Evolutionary conservation across 2,888 invertebrate genomes (phyloP).

Genomic region (Epinotia nisella): DNA sequence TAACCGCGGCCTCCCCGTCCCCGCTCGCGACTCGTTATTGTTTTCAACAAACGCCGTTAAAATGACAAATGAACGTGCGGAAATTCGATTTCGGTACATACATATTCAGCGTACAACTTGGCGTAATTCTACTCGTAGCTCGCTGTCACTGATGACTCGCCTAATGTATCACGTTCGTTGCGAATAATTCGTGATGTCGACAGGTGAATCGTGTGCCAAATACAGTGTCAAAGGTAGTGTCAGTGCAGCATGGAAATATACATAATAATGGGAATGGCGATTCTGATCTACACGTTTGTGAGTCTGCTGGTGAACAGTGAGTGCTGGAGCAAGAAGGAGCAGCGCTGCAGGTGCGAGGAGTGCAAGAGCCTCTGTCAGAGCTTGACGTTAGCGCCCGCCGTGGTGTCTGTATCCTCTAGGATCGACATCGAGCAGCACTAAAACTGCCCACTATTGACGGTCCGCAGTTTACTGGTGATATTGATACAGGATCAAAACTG

Average conservation of each 20-base stretch:
- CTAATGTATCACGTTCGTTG: constrained; percentile 1
- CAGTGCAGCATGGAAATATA: constrained; percentile 73
- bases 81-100: constrained; percentile 55
- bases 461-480: background rate
- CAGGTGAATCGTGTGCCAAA: constrained; percentile 50
- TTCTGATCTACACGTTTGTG: constrained; percentile 71
- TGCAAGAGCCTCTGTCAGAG: constrained; percentile 65
- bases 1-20: constrained; percentile 30
- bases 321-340: constrained; percentile 66
- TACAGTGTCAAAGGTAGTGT: constrained; percentile 53
- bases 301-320: constrained; percentile 67
- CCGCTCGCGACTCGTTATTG: constrained; percentile 44
- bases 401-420: constrained; percentile 67
- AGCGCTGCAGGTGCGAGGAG: constrained; percentile 75
- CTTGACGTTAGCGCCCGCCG: constrained; percentile 53
- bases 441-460: background rate
- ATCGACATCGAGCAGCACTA: constrained; percentile 55
- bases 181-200: background rate
- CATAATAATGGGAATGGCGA: constrained; percentile 73
- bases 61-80: constrained; percentile 61
- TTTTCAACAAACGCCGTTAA: constrained; percentile 59
- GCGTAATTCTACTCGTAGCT: constrained; percentile 19
- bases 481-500: background rate
- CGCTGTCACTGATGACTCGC: constrained; percentile 25
- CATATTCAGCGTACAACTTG: constrained; percentile 37